A percentile compares a stretch with the other conserved stretches of the same genome.
Conservation (phyloP, 2,113 vertebrate genomes). For the Anarhynchus alexandrinus region DNA sequence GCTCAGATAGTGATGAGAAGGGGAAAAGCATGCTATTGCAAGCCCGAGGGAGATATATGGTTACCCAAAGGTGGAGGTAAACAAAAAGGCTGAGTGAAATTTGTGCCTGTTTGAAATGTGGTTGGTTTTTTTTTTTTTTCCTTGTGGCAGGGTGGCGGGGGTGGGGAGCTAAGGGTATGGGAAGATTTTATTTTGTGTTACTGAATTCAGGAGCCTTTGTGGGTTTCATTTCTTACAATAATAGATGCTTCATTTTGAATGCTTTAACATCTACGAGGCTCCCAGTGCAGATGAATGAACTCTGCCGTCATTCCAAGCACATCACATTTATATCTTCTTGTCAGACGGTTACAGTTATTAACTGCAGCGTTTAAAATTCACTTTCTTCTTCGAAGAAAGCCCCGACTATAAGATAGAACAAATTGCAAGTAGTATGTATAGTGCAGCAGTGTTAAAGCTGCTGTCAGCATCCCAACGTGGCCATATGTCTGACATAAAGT, state of each 20-base stretch:
- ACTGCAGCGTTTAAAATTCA: slow-evolving; percentile 35
- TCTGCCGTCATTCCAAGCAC: background rate
- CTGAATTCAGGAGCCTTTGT: background rate
- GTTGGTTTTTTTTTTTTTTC: background rate
- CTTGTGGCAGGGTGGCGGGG: fast-evolving
- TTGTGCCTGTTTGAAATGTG: background rate
- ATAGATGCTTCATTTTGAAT: background rate
- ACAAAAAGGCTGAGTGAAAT: background rate
- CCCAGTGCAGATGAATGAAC: background rate
- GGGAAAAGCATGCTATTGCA: background rate
- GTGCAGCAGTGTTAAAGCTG: slow-evolving; percentile 33
- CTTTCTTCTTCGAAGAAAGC: slow-evolving; percentile 22
- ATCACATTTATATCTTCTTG: slow-evolving; percentile 2
- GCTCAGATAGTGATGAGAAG: background rate
- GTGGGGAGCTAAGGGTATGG: background rate
- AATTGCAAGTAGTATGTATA: slow-evolving; percentile 9
- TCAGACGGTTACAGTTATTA: background rate
- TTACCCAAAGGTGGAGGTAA: slow-evolving; percentile 6
- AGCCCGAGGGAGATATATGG: background rate
- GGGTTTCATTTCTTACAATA: background rate
- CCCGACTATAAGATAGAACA: background rate
- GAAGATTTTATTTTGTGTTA: background rate
- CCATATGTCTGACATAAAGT: slow-evolving; percentile 58
- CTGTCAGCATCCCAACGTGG: slow-evolving; percentile 39
- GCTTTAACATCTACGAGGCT: background rate